These are phyloP conservation scores for Dolichomitus sp. DNA, from an alignment of 2,888 invertebrate genomes.

Conservation along the genomic window DNA sequence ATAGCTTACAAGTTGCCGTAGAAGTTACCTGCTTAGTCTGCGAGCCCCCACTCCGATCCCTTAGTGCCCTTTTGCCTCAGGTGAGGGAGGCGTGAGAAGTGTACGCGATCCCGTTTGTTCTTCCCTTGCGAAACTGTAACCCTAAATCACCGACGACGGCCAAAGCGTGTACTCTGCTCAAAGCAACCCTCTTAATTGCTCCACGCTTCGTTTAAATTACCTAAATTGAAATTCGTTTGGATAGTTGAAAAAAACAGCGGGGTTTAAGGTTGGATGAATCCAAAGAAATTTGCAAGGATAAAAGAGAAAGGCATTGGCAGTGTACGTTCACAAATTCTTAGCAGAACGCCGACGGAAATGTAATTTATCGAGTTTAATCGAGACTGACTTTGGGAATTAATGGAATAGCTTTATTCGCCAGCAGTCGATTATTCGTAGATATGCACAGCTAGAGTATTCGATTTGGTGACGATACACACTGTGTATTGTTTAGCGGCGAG, in stretches of 20 bases:
- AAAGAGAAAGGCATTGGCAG: neutral
- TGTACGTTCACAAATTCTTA: conserved; percentile 7
- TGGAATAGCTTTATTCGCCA: conserved; percentile 14
- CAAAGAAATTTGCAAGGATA: conserved; percentile 57
- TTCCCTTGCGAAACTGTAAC: conserved; percentile 79
- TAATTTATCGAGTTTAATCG: conserved; percentile 37
- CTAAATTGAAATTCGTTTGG: conserved; percentile 84
- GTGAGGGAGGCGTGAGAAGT: conserved; percentile 20
- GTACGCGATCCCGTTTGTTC: conserved; percentile 75
- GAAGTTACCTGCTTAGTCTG: conserved; percentile 81
- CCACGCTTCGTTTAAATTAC: conserved; percentile 84
- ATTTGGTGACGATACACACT: conserved; percentile 1
- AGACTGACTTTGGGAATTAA: neutral
- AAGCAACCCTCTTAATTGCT: conserved; percentile 83
- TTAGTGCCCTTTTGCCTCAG: conserved; percentile 37
- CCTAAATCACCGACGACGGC: conserved; percentile 80
- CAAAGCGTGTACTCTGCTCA: conserved; percentile 76
- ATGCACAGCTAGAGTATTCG: conserved; percentile 42
- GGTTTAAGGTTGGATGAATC: conserved; percentile 70
- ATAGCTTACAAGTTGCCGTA: conserved; percentile 77
- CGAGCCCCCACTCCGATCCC: conserved; percentile 58
- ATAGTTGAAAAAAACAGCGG: conserved; percentile 83
- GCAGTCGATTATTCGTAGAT: conserved; percentile 26
- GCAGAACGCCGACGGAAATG: conserved; percentile 29
- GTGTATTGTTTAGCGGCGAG: conserved; percentile 37